These are phyloP conservation scores for Gymnocephalus cernua DNA, from an alignment of 2,113 vertebrate genomes.

Conservation along the genomic window DNA sequence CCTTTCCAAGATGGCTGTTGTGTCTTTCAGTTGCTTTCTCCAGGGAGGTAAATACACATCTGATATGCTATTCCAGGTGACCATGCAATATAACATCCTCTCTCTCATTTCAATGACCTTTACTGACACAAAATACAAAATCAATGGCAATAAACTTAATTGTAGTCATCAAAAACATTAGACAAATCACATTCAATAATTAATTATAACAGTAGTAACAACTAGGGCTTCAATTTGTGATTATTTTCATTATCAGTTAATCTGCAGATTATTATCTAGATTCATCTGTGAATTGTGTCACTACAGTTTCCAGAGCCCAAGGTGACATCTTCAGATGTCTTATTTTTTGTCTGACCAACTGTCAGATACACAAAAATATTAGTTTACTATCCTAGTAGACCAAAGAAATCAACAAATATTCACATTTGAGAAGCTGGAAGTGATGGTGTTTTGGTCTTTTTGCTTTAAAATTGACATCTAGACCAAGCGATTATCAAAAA, in stretches of 20 bases:
- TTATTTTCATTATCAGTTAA: no score
- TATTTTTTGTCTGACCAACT: background rate
- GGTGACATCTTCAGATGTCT: background rate
- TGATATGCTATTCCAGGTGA: background rate
- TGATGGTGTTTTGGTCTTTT: background rate
- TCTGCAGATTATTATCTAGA: no score
- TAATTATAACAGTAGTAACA: no score
- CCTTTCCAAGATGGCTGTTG: slow-evolving; percentile 34
- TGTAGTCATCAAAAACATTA: background rate
- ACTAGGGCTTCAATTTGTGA: no score
- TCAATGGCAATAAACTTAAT: background rate
- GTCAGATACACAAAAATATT: background rate
- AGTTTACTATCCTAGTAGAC: background rate
- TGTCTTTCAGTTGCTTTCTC: slow-evolving; percentile 12
- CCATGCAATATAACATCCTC: background rate
- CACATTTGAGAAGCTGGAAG: background rate
- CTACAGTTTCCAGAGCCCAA: no score
- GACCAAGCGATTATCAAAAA: background rate
- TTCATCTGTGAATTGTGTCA: no score
- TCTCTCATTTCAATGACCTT: background rate
- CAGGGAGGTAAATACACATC: slow-evolving; percentile 16
- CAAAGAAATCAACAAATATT: background rate
- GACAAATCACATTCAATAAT: no score
- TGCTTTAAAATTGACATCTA: background rate
- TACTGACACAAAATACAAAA: background rate